phyloP scores from a whole-genome alignment of 2,888 invertebrate species.

The Gymnocheta viridis region DNA sequence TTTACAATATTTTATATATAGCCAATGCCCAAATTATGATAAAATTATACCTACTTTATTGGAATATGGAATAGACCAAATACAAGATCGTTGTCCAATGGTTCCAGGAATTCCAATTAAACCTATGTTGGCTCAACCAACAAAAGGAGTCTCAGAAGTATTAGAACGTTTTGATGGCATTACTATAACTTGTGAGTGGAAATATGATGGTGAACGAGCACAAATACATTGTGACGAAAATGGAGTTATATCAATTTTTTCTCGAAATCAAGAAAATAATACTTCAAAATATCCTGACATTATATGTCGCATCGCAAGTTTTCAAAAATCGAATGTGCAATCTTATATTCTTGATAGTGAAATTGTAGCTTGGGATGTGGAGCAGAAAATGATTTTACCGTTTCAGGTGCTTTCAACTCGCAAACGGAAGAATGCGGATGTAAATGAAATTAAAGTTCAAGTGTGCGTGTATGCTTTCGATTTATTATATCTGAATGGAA shows the following conservation, averaged over 20 bases:
- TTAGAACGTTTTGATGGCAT: constrained; percentile 91
- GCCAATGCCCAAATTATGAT: constrained; percentile 98
- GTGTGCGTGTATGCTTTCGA: constrained; percentile 99
- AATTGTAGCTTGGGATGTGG: constrained; percentile 97
- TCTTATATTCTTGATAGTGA: constrained; percentile 98
- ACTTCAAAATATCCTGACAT: constrained; percentile 98
- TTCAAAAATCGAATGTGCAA: constrained; percentile 84
- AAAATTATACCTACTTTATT: constrained; percentile 90
- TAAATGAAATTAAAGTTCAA: constrained; percentile 85
- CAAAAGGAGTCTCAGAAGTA: constrained; percentile 95
- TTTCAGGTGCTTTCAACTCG: constrained; percentile 98
- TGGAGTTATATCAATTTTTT: constrained; percentile 91
- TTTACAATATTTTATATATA: constrained; percentile 79
- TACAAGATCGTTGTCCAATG: constrained; percentile 92
- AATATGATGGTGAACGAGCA: constrained; percentile 99
- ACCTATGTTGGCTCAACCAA: constrained; percentile 99
- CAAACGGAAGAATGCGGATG: constrained; percentile 91
- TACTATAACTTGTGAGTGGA: constrained; percentile 98
- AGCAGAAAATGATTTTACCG: constrained; percentile 93
- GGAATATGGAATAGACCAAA: constrained; percentile 87
- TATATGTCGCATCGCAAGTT: constrained; percentile 86
- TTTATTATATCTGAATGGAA: constrained; percentile 94
- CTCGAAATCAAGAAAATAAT: constrained; percentile 97
- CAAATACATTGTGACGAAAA: constrained; percentile 91
- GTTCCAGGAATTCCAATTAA: constrained; percentile 96